Evolutionary conservation across 2,797 vertebrate species (phyloP), one percentile per base, ranked within the genome.

Genomic region (Sciurus carolinensis): DNA sequence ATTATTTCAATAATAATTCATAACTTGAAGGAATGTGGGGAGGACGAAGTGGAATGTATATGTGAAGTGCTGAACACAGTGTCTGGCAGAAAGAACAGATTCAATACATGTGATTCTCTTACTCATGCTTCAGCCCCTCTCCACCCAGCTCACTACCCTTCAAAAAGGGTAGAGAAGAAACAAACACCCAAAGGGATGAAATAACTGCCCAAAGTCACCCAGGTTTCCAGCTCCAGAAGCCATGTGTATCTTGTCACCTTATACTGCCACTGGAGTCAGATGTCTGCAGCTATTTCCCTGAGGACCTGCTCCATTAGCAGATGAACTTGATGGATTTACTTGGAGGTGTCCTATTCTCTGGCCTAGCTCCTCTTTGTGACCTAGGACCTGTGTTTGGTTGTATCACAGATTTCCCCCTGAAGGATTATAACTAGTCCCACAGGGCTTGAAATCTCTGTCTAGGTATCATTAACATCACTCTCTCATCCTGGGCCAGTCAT

Each of bases 1-100:
- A 57, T 93, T 95, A 96, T 94, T 93, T 87, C 54, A 96, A 93
- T 91, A 95, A 94, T 76, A 95, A 67, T 91, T 80, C 64, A 79
- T 95, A 94, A 93, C 71, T 93, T 87, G 24, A 96, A 93, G 76
- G 85, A 83, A 93, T 90, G 72, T 93, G 64, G 22, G 42, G 3
- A 33, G 1, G 54, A 72, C 71, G 47, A 95, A 93, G 28, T 75
- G 83, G 83, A 96, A n/a, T 86, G n/a, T 95, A 52, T 69, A 81
- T 85, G 42, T 93, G 80, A 93, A 87, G 62, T 66, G 64, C 36
- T 81, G 26, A 91, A 39, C 87, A 94, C 26, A 93, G 36, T 85
- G 72, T 18, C 22, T 93, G 44, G 3, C 7, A 42, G 26, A 85
- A 97, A 83, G 22, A 66, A 69, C 7, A 4, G 33, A 88, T 64